phyloP scores from a whole-genome alignment of 1,140 invertebrate genomes.

The Coptotermes formosanus region DNA sequence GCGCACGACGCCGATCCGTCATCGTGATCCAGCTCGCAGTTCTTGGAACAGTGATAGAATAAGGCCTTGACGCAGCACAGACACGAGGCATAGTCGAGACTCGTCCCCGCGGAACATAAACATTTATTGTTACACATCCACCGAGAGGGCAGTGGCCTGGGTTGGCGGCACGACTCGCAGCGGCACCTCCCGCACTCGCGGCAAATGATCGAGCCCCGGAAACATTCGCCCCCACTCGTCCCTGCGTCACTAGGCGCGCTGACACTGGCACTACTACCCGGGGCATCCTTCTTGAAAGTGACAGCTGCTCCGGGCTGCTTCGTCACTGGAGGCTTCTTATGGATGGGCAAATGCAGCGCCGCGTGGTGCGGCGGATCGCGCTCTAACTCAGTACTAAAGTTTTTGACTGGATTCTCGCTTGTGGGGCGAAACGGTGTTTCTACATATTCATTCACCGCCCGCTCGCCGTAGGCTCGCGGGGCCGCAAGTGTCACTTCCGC shows the following conservation, averaged over 20 bases:
- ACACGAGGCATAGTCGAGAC: constrained; percentile 85
- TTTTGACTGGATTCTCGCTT: constrained; percentile 32
- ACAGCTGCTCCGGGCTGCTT: constrained; percentile 38
- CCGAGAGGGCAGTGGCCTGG: constrained; percentile 75
- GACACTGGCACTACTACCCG: constrained; percentile 36
- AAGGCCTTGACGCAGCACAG: constrained; percentile 90
- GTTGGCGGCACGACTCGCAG: constrained; percentile 82
- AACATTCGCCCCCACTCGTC: constrained; percentile 37
- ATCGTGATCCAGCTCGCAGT: constrained; percentile 61
- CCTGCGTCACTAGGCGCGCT: constrained; percentile 31
- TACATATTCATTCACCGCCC: constrained; percentile 80
- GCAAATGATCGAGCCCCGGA: constrained; percentile 71
- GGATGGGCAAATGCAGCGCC: constrained; percentile 42
- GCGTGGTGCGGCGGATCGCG: constrained; percentile 33
- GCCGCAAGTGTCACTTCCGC: constrained; percentile 62
- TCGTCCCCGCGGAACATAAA: constrained; percentile 80
- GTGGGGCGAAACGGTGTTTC: constrained; percentile 67
- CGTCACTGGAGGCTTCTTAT: constrained; percentile 38
- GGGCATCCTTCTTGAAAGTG: constrained; percentile 38
- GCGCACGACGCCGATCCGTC: constrained; percentile 66
- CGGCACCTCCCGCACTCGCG: constrained; percentile 79
- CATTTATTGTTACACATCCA: constrained; percentile 88
- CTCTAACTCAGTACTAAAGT: constrained; percentile 33
- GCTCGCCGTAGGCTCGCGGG: constrained; percentile 73
- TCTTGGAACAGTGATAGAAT: constrained; percentile 87